phyloP scores from a whole-genome alignment of 2,797 vertebrate species.

The Alfaro cultratus region DNA sequence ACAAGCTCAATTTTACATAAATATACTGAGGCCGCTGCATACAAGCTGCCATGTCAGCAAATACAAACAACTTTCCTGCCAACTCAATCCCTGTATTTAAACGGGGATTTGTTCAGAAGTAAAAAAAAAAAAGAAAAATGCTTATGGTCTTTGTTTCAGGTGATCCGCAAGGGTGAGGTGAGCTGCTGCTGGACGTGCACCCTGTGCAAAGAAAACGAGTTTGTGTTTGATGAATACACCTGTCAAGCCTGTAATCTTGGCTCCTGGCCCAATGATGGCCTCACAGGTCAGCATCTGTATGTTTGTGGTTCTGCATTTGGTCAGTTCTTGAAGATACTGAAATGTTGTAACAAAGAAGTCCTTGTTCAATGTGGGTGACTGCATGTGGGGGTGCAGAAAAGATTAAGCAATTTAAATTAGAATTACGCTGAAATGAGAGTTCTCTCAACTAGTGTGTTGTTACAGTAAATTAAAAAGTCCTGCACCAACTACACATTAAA shows the following conservation, averaged over 20 bases:
- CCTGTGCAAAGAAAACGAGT: slow-evolving; percentile 96
- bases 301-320: slow-evolving; percentile 8
- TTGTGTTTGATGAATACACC: slow-evolving; percentile 95
- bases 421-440: slow-evolving; percentile 1
- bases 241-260: slow-evolving; percentile 94
- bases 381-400: not conserved
- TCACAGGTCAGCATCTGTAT: slow-evolving; percentile 73
- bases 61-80: not conserved
- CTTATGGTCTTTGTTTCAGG: slow-evolving; percentile 73
- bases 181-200: slow-evolving; percentile 99
- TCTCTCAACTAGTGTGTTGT: slow-evolving; percentile 12
- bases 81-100: not conserved
- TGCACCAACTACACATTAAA: slow-evolving; percentile 26
- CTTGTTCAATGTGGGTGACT: not conserved
- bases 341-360: not conserved
- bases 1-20: slow-evolving; percentile 11
- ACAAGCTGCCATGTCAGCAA: not conserved
- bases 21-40: not conserved
- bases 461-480: slow-evolving; percentile 20
- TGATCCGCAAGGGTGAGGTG: slow-evolving; percentile 98
- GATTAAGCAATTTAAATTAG: slow-evolving; percentile 14
- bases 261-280: slow-evolving; percentile 92
- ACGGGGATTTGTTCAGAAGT: not conserved
- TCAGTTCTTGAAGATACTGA: not conserved
- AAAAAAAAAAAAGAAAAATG: not conserved